Base-by-base conservation (phyloP, 2,888 invertebrate genomes). In the Coleophora deauratella region DNA sequence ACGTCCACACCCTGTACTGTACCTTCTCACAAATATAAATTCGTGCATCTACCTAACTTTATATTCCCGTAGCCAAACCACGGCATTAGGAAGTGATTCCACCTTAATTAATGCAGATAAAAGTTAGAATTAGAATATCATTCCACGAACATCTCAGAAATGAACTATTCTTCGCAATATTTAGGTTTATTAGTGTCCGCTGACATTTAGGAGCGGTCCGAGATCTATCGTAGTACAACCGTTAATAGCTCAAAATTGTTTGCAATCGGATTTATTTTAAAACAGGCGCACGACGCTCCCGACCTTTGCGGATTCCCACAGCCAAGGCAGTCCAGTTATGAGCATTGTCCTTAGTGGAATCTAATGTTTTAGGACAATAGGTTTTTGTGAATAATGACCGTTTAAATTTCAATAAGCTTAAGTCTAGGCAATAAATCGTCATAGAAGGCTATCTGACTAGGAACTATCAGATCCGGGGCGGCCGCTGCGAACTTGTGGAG, bases 381-480 rank as follows among this genome's bases (percentile, higher is more conserved):
- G 62, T 62, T 63, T 68, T 57, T 51, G 65, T 61, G 63, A 61
- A 68, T 69, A 71, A 70, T 69, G 64, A 63, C 67, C 66, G 74
- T 42, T 82, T 81, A 79, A 79, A 78, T 81, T 82, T 80, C 77
- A 82, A 79, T 80, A 76, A 70, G 45, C 70, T 59, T 60, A 53
- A 54, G 55, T 60, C 53, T 52, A 54, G 59, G 74, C 69, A 79
- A 82, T 84, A 85, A 82, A 82, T 84, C 80, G 71, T 76, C 72
- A 65, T 66, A 79, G 69, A 82, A 82, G 84, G 84, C 84, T 85
- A 85, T 85, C 84, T 69, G 57, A 64, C 55, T 51, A 67, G 74
- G 73, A 72, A 72, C 70, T 62, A 81, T 82, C 82, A 69, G 75
- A 81, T 81, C 66, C 75, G 67, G 74, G 62, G 65, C 57, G 59